phyloP scores from a whole-genome alignment of 2,113 vertebrate species.

The Aythya baeri region DNA sequence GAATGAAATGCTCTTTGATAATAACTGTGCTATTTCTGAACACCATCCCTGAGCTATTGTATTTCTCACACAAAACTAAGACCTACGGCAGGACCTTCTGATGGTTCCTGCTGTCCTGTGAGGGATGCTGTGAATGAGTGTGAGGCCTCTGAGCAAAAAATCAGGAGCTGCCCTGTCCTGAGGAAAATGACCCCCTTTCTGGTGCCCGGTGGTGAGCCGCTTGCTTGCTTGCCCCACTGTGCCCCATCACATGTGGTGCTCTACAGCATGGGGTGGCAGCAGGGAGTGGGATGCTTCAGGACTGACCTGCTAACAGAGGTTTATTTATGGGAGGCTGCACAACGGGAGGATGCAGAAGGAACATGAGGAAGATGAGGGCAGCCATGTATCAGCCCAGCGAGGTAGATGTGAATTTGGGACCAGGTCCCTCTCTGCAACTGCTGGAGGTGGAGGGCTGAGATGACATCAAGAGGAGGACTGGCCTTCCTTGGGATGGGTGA shows the following conservation, averaged over 20 bases:
- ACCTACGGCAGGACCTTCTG: neutral
- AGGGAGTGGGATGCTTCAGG: neutral
- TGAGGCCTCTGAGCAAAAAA: neutral
- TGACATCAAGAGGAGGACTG: neutral
- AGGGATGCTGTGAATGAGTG: accelerated
- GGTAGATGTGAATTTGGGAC: neutral
- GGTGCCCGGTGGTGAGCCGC: neutral
- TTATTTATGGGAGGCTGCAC: neutral
- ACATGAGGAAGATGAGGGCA: neutral
- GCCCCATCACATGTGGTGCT: neutral
- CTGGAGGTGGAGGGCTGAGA: neutral
- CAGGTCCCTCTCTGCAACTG: neutral
- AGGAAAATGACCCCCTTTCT: neutral
- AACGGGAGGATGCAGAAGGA: neutral
- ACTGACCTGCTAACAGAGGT: neutral
- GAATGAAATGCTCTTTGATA: neutral
- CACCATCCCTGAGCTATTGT: neutral
- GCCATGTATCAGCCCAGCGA: neutral
- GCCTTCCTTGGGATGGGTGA: neutral
- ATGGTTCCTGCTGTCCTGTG: accelerated
- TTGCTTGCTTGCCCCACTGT: accelerated
- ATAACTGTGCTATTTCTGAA: neutral
- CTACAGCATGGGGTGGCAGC: neutral
- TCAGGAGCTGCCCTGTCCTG: neutral
- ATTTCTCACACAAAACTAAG: constrained; percentile 1